Percentiles rank a stretch among this genome's conserved stretches.
These are phyloP conservation scores for Macrostomum lignano DNA, from an alignment of 1,140 invertebrate species.

Conservation along the genomic window DNA sequence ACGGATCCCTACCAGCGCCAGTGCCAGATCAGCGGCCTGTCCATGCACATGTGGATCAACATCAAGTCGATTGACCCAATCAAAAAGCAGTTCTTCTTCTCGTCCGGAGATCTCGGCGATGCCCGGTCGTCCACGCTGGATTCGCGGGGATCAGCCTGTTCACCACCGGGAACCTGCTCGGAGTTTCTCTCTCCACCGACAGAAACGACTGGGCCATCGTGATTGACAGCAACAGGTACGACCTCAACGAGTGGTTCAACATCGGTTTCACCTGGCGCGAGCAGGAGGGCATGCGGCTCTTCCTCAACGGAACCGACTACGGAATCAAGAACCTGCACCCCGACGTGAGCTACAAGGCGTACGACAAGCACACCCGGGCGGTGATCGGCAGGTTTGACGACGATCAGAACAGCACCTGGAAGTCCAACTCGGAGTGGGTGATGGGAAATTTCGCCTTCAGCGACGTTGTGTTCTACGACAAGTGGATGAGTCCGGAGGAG, in stretches of 20 bases:
- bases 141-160: constrained; percentile 2
- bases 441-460: constrained; percentile 1
- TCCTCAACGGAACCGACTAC: constrained; percentile 2
- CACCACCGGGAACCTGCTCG: neutral
- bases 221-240: neutral
- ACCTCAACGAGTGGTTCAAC: neutral
- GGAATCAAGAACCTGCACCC: neutral
- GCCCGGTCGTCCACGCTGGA: neutral
- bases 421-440: neutral
- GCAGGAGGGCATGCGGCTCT: neutral
- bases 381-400: constrained; percentile 1
- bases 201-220: constrained; percentile 1
- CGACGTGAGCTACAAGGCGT: neutral
- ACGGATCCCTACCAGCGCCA: neutral
- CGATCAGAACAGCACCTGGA: constrained; percentile 1
- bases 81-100: constrained; percentile 1
- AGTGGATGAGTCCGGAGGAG: no score
- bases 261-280: neutral
- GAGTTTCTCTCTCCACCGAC: neutral
- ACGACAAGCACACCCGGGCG: neutral
- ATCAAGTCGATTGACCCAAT: neutral
- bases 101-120: neutral
- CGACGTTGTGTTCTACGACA: neutral
- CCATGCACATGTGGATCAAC: constrained; percentile 1
- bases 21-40: neutral